Conservation (phyloP, 2,113 vertebrate species). For the Trematomus loennbergii region DNA sequence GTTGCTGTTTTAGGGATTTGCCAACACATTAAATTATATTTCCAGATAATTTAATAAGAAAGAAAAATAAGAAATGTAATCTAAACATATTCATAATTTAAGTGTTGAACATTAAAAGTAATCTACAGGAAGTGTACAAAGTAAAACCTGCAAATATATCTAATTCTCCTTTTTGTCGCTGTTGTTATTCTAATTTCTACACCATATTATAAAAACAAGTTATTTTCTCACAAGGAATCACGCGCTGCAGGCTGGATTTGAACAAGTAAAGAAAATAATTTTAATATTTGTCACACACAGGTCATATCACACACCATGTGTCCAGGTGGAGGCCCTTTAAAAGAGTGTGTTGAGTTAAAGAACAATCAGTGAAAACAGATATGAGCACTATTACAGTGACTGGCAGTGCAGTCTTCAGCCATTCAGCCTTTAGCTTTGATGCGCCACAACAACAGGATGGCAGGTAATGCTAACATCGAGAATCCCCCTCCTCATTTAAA, state of each 20-base stretch:
- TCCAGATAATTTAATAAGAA: too few relatives aligned
- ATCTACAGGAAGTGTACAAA: too few relatives aligned
- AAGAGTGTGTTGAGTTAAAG: conserved; percentile 38
- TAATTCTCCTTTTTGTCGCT: too few relatives aligned
- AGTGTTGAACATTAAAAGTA: too few relatives aligned
- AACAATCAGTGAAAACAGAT: conserved; percentile 59
- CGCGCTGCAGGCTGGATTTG: conserved; percentile 2
- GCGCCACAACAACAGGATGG: conserved; percentile 59
- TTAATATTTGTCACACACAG: conserved; percentile 75
- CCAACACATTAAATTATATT: too few relatives aligned
- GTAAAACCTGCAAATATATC: too few relatives aligned
- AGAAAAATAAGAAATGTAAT: too few relatives aligned
- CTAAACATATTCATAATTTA: too few relatives aligned
- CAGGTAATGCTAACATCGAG: conserved; percentile 35
- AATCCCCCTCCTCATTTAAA: conserved; percentile 9
- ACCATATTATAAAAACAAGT: background rate
- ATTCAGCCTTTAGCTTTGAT: conserved; percentile 64
- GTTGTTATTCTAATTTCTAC: background rate
- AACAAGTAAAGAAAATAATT: conserved; percentile 74
- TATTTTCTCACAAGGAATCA: conserved; percentile 26
- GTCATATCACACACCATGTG: conserved; percentile 25
- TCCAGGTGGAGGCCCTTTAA: conserved; percentile 19
- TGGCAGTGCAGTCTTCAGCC: conserved; percentile 71
- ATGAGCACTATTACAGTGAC: conserved; percentile 78
- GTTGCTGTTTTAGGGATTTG: too few relatives aligned